phyloP scores from a whole-genome alignment of 1,140 invertebrate genomes.

The Metaphire vulgaris region DNA sequence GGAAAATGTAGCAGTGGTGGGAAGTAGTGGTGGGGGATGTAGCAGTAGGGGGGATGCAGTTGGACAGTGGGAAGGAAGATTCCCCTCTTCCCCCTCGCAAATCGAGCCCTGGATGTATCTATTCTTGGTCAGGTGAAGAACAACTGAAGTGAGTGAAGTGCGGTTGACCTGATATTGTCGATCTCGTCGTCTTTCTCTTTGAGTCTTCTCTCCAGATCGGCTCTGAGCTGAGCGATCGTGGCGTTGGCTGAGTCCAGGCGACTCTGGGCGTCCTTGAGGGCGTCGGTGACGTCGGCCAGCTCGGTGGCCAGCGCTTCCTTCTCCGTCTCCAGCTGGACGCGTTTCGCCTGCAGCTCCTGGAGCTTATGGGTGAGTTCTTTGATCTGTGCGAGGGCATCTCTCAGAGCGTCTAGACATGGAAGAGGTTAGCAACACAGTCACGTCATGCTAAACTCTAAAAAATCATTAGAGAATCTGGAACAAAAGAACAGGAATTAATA shows the following conservation, averaged over 20 bases:
- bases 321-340: conserved; percentile 46
- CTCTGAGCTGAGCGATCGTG: conserved; percentile 45
- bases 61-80: no score
- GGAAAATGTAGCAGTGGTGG: no score
- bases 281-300: conserved; percentile 49
- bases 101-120: no score
- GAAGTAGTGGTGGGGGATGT: no score
- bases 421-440: no score
- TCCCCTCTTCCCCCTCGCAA: no score
- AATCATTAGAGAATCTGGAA: background rate
- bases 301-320: conserved; percentile 47
- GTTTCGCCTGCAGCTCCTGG: conserved; percentile 42
- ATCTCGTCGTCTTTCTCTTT: conserved; percentile 53
- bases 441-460: no score
- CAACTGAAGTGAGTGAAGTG: no score
- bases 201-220: conserved; percentile 51
- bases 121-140: no score
- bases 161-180: conserved; percentile 40
- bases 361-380: conserved; percentile 49
- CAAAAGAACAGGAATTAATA: background rate
- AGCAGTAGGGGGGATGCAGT: no score
- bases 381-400: conserved; percentile 45
- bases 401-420: conserved; percentile 40
- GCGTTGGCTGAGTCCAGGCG: conserved; percentile 48
- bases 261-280: conserved; percentile 47